Base-by-base conservation (phyloP, 2,888 invertebrate genomes). In the Scelioninae gen. 2 region DNA sequence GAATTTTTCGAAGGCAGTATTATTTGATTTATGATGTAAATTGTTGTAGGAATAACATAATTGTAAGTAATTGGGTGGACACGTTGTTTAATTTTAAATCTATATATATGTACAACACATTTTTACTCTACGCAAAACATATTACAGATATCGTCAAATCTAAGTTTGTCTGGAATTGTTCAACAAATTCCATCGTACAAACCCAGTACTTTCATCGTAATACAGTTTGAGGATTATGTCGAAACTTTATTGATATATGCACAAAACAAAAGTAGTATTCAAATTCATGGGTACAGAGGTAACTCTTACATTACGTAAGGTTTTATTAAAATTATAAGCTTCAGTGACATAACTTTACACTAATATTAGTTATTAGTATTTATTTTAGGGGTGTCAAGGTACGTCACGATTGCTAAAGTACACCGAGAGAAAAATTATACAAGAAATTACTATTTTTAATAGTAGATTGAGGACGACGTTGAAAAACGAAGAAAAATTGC, bases 141-240 rank as follows among this genome's bases (percentile, higher is more conserved):
- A 43, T 55, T 50, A 16, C 39, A 60, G 37, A 57, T 75, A 50
- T 52, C 48, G 16, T 55, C 45, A 73, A 86, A 89, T 78, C 81
- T 86, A 1, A 76, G 83, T 4, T 81, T 81, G 10, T 88, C 87
- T 1, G 86, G 84, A 46, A 77, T 90, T 13, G 87, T 88, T 74
- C 90, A 91, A 76, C 87, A 87, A 50, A 85, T 91, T 57, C 77
- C 84, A 3, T 84, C 88, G 0, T 83, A 84, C 3, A 87, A 86
- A 68, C 90, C 91, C 2, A 86, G 87, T 11, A 87, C 87, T 1
- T 80, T 91, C 48, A 43, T 65, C 0, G 13, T 81, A 2, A 43
- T 84, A 0, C 79, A 81, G 75, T 83, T 84, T 22, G 79, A 80
- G 13, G 76, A 76, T 4, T 69, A 68, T 5, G 11, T 80, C 0